Conservation (phyloP, 2,888 invertebrate genomes). For the Athripsodes cinereus region DNA sequence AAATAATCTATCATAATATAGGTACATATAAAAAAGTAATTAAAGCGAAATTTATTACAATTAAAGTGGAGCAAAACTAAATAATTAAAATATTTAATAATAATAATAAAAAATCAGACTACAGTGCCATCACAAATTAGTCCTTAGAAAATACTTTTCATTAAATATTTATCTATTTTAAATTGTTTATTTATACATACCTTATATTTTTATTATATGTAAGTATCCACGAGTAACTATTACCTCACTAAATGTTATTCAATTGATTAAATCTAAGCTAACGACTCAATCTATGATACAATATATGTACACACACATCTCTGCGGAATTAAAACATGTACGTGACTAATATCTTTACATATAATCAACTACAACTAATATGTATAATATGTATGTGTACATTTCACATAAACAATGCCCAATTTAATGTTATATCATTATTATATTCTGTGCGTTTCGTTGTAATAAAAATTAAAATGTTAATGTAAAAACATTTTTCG, state of each 20-base stretch:
- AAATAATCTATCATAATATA: not conserved
- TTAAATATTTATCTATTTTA: not conserved
- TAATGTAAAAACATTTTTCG: too few relatives aligned
- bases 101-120: conserved; percentile 18
- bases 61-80: not conserved
- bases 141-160: not conserved
- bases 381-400: too few relatives aligned
- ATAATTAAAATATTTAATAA: not conserved
- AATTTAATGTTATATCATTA: not conserved
- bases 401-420: conserved; percentile 6
- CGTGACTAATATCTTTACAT: too few relatives aligned
- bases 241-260: too few relatives aligned
- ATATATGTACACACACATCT: too few relatives aligned
- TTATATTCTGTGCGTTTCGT: conserved; percentile 9
- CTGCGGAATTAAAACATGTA: too few relatives aligned
- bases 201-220: too few relatives aligned
- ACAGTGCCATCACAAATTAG: conserved; percentile 17
- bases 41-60: not conserved
- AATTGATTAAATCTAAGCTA: too few relatives aligned
- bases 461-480: too few relatives aligned
- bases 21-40: not conserved
- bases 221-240: not conserved
- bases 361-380: too few relatives aligned
- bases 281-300: too few relatives aligned
- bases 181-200: too few relatives aligned